Evolutionary conservation across 2,888 invertebrate genomes (phyloP), one percentile per base, ranked within the genome.

Genomic region (Luperina testacea): DNA sequence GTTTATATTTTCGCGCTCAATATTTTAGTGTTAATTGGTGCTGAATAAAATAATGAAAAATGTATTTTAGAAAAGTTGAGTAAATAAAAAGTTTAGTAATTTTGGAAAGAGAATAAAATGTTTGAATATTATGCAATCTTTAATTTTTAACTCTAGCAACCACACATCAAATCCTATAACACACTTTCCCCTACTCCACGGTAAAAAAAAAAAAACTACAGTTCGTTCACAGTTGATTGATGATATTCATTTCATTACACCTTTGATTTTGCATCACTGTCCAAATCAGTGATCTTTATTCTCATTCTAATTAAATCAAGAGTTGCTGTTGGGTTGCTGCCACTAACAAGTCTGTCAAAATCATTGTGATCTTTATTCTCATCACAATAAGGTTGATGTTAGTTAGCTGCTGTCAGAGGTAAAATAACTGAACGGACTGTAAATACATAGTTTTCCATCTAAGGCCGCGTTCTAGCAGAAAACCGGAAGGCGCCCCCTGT

Each of bases 11-110:
- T 87, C 84, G 90, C 91, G 92, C 92, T 92, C 92, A 92, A 90
- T 89, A 87, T 90, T 85, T 89, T 92, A 92, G 91, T 86, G 87
- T 87, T 90, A 90, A 90, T 89, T 88, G 92, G 92, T 92, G 92
- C 92, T 92, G 92, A 92, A 90, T 80, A 86, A 86, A 85, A 88
- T 88, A 89, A 89, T 86, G 71, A 77, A 84, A 71, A 87, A 86
- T 90, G 88, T 89, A 90, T 91, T 91, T 87, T 90, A 89, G 85
- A 89, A 80, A 86, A 78, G 89, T 89, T 88, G 89, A 88, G 74
- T 83, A 87, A 88, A 85, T 87, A 86, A 86, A 89, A 89, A 88
- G 85, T 88, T 89, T 90, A 86, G 78, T 87, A 85, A 85, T 83
- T 89, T 88, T 89, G 86, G 77, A 87, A 85, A 87, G 81, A 75